Conservation (phyloP, 2,888 invertebrate species). For the Junonia oenone region DNA sequence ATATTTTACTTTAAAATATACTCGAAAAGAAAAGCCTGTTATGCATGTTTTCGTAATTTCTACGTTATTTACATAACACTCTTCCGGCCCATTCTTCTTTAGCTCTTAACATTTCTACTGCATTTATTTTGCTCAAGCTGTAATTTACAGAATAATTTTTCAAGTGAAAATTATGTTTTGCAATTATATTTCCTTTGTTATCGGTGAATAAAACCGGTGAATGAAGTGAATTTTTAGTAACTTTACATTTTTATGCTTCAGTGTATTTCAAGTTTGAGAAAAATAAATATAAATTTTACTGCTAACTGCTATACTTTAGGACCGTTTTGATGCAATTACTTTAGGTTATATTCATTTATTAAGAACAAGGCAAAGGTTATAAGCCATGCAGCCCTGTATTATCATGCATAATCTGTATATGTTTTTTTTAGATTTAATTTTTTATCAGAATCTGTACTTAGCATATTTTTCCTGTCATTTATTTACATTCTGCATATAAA, state of each 20-base stretch:
- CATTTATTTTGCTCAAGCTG: conserved; percentile 6
- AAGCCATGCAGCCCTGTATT: too few relatives aligned
- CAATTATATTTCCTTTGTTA: background rate
- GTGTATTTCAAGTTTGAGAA: background rate
- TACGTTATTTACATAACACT: conserved; percentile 6
- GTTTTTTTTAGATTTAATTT: too few relatives aligned
- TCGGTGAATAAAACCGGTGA: background rate
- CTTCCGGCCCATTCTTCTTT: conserved; percentile 5
- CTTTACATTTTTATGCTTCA: background rate
- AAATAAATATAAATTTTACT: too few relatives aligned
- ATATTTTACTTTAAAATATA: background rate
- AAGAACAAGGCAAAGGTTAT: too few relatives aligned
- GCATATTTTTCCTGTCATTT: too few relatives aligned
- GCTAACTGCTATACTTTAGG: too few relatives aligned
- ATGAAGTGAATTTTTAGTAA: too few relatives aligned
- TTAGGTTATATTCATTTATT: too few relatives aligned
- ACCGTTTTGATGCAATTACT: too few relatives aligned
- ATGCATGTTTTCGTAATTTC: background rate
- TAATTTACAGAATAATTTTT: conserved; percentile 3
- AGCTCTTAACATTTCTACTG: conserved; percentile 9
- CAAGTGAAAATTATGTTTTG: conserved; percentile 3
- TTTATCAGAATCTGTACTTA: too few relatives aligned
- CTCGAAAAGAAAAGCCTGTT: background rate
- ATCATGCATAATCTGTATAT: too few relatives aligned
- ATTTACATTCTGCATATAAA: too few relatives aligned